Evolutionary conservation across 2,113 vertebrate genomes (phyloP).

Genomic region (Kryptolebias marmoratus): DNA sequence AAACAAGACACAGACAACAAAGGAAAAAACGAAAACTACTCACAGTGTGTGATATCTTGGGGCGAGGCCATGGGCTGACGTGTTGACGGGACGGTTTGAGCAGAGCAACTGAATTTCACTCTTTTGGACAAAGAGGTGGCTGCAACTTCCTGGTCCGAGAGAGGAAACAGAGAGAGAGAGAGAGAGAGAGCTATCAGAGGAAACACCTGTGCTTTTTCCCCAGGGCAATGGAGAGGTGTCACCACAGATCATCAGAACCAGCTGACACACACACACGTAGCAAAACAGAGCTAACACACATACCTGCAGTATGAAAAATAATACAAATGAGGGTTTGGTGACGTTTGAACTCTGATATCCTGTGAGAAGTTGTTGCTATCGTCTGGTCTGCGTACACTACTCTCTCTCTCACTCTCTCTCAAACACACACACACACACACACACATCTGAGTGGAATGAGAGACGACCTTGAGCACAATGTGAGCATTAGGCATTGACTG

Average conservation of each 20-base stretch:
- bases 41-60: conserved; percentile 42
- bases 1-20: neutral
- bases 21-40: conserved; percentile 44
- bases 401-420: neutral
- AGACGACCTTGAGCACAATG: conserved; percentile 52
- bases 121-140: conserved; percentile 37
- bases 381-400: conserved; percentile 4
- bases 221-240: conserved; percentile 17
- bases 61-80: conserved; percentile 48
- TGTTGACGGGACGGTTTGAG: conserved; percentile 21
- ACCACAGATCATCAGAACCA: conserved; percentile 9
- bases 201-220: conserved; percentile 63
- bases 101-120: conserved; percentile 15
- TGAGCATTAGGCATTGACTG: conserved; percentile 24
- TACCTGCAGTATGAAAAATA: conserved; percentile 24
- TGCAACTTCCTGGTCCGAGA: conserved; percentile 71
- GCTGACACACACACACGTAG: conserved; percentile 2
- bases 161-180: conserved; percentile 24
- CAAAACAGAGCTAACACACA: neutral
- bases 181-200: conserved; percentile 54
- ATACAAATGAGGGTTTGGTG: conserved; percentile 13
- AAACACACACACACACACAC: conserved; percentile 17
- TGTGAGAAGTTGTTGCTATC: conserved; percentile 25
- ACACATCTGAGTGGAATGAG: conserved; percentile 19
- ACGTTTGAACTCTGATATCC: conserved; percentile 20